Percentiles rank a stretch among this genome's conserved stretches.
phyloP scores from a whole-genome alignment of 2,888 invertebrate genomes.

The Agapostemon virescens region DNA sequence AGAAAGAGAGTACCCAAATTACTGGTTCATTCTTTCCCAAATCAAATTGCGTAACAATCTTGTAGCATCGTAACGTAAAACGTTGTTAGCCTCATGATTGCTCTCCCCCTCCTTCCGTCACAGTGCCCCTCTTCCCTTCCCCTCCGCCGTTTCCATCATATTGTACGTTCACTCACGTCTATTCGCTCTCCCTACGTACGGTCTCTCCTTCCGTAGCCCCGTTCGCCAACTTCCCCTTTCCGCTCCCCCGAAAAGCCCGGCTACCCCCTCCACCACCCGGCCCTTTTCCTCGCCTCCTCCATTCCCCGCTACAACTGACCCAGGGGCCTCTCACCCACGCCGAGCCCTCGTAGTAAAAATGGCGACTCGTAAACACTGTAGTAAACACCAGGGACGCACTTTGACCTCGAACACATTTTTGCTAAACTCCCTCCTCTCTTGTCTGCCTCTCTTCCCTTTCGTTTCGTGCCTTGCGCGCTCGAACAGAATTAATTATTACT shows the following conservation, averaged over 20 bases:
- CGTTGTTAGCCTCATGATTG: slow-evolving; percentile 67
- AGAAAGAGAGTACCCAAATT: slow-evolving; percentile 61
- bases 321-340: slow-evolving; percentile 76
- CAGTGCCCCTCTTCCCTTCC: slow-evolving; percentile 40
- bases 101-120: slow-evolving; percentile 54
- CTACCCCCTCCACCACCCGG: slow-evolving; percentile 4
- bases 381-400: slow-evolving; percentile 60
- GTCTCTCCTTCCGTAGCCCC: slow-evolving; percentile 51
- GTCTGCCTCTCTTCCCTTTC: background rate
- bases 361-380: slow-evolving; percentile 69
- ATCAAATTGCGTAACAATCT: slow-evolving; percentile 72
- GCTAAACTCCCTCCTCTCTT: background rate
- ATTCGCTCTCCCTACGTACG: slow-evolving; percentile 30
- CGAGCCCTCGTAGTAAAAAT: slow-evolving; percentile 76
- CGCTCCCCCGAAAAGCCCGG: slow-evolving; percentile 57
- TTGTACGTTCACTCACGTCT: slow-evolving; percentile 25
- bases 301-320: slow-evolving; percentile 66
- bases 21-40: slow-evolving; percentile 62
- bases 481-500: background rate
- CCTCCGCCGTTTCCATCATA: slow-evolving; percentile 20
- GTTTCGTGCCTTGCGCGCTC: background rate
- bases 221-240: slow-evolving; percentile 60
- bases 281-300: background rate
- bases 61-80: slow-evolving; percentile 73
- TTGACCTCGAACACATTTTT: background rate